These are phyloP conservation scores for Sebastes cheni DNA, from an alignment of 2,797 vertebrate genomes.

Conservation along the genomic window DNA sequence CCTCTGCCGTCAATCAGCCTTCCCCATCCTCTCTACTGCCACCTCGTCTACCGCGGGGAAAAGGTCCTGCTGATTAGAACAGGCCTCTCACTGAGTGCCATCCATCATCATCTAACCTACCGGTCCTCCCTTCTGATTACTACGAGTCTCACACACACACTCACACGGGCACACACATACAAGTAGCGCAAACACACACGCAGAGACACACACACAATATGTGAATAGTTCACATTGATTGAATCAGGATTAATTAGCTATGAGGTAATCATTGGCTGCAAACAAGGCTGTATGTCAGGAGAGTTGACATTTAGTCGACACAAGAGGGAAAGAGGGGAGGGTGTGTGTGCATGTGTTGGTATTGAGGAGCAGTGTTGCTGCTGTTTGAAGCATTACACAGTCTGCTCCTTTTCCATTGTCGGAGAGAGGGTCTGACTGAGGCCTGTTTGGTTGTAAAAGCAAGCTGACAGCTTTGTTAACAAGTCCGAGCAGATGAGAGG, in stretches of 20 bases:
- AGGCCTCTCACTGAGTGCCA: slow-evolving; percentile 72
- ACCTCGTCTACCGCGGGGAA: slow-evolving; percentile 62
- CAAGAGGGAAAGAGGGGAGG: slow-evolving; percentile 37
- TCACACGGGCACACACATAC: slow-evolving; percentile 19
- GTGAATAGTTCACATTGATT: slow-evolving; percentile 81
- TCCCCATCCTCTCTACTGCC: slow-evolving; percentile 45
- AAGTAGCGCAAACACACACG: slow-evolving; percentile 14
- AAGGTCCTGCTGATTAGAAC: slow-evolving; percentile 83
- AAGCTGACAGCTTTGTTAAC: slow-evolving; percentile 89
- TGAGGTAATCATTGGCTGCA: slow-evolving; percentile 87
- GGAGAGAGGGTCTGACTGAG: slow-evolving; percentile 81
- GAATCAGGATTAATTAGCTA: slow-evolving; percentile 85
- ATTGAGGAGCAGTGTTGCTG: slow-evolving; percentile 25
- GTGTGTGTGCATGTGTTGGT: slow-evolving; percentile 63
- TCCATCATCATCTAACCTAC: slow-evolving; percentile 75
- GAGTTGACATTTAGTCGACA: slow-evolving; percentile 77
- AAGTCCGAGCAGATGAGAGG: slow-evolving; percentile 87
- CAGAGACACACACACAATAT: slow-evolving; percentile 67
- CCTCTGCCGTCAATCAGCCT: slow-evolving; percentile 70
- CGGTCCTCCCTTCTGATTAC: slow-evolving; percentile 69
- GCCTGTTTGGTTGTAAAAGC: slow-evolving; percentile 86
- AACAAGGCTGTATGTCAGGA: slow-evolving; percentile 78
- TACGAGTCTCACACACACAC: slow-evolving; percentile 38
- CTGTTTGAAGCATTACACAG: slow-evolving; percentile 38
- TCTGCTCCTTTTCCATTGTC: slow-evolving; percentile 41